Evolutionary conservation across 2,113 vertebrate genomes (phyloP).

Genomic region (Vicugna pacos): DNA sequence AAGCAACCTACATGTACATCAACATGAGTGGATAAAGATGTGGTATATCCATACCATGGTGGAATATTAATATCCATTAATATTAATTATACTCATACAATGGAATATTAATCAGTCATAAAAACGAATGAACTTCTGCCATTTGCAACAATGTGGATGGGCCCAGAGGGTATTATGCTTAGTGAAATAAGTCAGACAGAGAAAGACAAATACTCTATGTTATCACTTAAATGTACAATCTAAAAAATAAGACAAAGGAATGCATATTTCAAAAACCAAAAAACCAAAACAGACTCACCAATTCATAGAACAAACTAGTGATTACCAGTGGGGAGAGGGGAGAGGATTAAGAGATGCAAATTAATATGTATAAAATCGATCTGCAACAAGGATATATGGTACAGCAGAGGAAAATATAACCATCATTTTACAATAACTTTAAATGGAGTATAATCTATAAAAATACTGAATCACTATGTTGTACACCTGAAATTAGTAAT

Average conservation of each 20-base stretch:
- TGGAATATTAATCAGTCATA: neutral
- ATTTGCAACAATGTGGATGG: neutral
- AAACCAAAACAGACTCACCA: neutral
- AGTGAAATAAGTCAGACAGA: neutral
- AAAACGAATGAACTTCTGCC: neutral
- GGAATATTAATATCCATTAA: neutral
- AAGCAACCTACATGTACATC: too few relatives aligned
- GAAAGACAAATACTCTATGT: neutral
- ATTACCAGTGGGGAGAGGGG: neutral
- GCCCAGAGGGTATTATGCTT: neutral
- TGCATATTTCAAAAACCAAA: neutral
- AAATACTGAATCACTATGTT: neutral
- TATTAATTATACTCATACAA: too few relatives aligned
- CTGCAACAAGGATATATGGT: neutral
- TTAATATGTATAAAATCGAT: neutral
- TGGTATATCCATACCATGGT: neutral
- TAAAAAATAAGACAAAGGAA: neutral
- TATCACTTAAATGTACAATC: neutral
- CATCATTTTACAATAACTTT: neutral
- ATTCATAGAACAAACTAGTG: neutral
- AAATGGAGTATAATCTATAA: neutral
- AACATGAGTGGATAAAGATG: too few relatives aligned
- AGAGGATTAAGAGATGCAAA: neutral
- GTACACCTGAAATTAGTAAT: neutral
- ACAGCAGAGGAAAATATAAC: neutral